Evolutionary conservation across 2,797 vertebrate genomes (phyloP).

Genomic region (Petrocephalus schoutedeni): DNA sequence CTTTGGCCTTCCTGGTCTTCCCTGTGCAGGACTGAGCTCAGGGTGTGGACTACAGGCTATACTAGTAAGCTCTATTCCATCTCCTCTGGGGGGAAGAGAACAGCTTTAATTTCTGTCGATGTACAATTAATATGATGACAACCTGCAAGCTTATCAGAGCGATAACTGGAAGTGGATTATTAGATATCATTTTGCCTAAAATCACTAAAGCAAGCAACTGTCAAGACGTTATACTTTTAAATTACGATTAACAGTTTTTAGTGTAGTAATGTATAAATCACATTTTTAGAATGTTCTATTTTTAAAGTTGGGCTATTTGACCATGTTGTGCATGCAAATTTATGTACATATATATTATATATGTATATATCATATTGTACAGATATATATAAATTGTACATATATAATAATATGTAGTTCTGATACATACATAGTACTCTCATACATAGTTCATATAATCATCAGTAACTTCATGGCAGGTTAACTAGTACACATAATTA

Average conservation of each 20-base stretch:
- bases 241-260: background rate
- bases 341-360: background rate
- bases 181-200: background rate
- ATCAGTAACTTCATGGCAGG: background rate
- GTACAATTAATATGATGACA: background rate
- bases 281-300: background rate
- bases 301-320: background rate
- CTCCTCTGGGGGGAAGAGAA: background rate
- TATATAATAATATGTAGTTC: background rate
- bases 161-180: background rate
- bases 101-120: background rate
- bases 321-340: background rate
- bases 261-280: background rate
- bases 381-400: background rate
- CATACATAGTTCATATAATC: background rate
- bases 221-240: background rate
- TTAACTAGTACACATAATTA: background rate
- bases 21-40: background rate
- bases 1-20: background rate
- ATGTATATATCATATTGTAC: background rate
- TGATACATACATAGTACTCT: background rate
- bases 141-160: background rate
- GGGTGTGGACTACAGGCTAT: background rate
- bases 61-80: background rate
- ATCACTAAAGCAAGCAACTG: background rate